These are phyloP conservation scores for Proctacanthus coquilletti DNA, from an alignment of 1,140 invertebrate genomes.

Conservation along the genomic window DNA sequence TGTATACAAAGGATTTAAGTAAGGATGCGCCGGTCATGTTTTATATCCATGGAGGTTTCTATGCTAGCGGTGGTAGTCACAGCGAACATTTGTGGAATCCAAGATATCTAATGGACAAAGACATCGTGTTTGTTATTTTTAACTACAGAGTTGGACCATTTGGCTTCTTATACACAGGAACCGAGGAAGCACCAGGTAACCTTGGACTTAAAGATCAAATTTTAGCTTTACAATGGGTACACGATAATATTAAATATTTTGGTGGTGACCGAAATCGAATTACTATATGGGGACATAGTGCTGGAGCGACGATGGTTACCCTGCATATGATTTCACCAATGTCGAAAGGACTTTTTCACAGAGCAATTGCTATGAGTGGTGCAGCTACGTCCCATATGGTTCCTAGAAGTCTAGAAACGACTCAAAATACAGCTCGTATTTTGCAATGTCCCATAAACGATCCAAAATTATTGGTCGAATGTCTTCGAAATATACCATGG, in stretches of 20 bases:
- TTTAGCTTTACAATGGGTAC: slow-evolving; percentile 13
- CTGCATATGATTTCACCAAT: slow-evolving; percentile 1
- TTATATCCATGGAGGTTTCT: slow-evolving; percentile 48
- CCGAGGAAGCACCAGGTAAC: slow-evolving; percentile 27
- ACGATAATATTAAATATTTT: slow-evolving; percentile 11
- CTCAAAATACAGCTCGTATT: not conserved
- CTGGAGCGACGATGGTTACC: slow-evolving; percentile 5
- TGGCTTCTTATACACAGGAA: slow-evolving; percentile 35
- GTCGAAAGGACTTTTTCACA: slow-evolving; percentile 35
- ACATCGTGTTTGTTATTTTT: slow-evolving; percentile 43
- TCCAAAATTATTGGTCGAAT: no score
- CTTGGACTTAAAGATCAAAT: slow-evolving; percentile 33
- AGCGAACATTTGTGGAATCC: slow-evolving; percentile 34
- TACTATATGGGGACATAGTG: slow-evolving; percentile 12
- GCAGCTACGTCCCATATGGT: slow-evolving; percentile 23
- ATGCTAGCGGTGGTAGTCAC: slow-evolving; percentile 36
- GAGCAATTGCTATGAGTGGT: slow-evolving; percentile 43
- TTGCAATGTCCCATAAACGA: no score
- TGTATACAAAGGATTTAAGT: slow-evolving; percentile 28
- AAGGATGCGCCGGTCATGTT: slow-evolving; percentile 40
- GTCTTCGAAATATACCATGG: not conserved
- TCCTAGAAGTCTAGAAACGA: not conserved
- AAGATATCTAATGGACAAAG: slow-evolving; percentile 45
- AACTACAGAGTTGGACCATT: slow-evolving; percentile 46
- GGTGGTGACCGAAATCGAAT: slow-evolving; percentile 11